A percentile compares a stretch with the other conserved stretches of the same genome.
Evolutionary conservation across 1,140 invertebrate genomes (phyloP).

Genomic region (Palaemon carinicauda): DNA sequence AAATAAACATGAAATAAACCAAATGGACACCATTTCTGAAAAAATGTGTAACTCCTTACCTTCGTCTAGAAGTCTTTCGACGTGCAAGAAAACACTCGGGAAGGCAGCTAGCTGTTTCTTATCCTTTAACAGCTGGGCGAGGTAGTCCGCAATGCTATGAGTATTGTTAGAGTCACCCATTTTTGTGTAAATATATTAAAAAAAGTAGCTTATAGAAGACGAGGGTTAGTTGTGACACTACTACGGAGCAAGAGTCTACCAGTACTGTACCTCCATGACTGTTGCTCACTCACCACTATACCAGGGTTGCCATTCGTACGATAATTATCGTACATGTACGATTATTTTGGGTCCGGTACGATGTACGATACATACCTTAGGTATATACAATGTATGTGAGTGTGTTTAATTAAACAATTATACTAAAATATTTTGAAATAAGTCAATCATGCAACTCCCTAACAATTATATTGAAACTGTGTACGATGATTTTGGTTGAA

Average conservation of each 20-base stretch:
- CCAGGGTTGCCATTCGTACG: too few relatives aligned
- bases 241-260: conserved; percentile 50
- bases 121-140: conserved; percentile 99
- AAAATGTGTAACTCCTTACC: too few relatives aligned
- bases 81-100: conserved; percentile 99
- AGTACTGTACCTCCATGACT: conserved; percentile 51
- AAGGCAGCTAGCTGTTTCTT: conserved; percentile 99
- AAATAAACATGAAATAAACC: conserved; percentile 9
- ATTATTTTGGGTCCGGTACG: too few relatives aligned
- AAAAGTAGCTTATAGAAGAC: conserved; percentile 35
- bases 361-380: too few relatives aligned
- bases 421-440: too few relatives aligned
- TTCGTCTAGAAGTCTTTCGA: conserved; percentile 98
- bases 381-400: too few relatives aligned
- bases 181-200: conserved; percentile 51
- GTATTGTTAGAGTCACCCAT: conserved; percentile 70
- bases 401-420: too few relatives aligned
- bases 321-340: too few relatives aligned
- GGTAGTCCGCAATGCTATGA: conserved; percentile 98
- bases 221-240: conserved; percentile 48
- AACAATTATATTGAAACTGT: too few relatives aligned
- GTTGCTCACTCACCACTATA: conserved; percentile 59
- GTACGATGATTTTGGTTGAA: too few relatives aligned
- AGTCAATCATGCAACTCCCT: too few relatives aligned
- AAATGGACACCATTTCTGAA: conserved; percentile 13